Percentiles rank a stretch among this genome's conserved stretches.
Conservation (phyloP, 2,888 invertebrate genomes). For the Drosophila nr. fundita region DNA sequence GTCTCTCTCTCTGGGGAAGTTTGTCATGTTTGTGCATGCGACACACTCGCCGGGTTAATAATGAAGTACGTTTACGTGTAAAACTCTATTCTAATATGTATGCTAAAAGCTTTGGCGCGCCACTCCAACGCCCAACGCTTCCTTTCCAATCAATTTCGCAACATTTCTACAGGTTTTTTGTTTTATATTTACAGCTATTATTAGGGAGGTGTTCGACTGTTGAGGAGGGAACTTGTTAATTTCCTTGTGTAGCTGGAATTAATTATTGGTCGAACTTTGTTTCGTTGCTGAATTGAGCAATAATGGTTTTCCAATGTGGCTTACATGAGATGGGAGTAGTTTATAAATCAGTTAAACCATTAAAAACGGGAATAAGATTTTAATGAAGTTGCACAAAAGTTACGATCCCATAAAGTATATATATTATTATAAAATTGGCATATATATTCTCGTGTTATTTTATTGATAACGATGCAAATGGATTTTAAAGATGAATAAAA, state of each 20-base stretch:
- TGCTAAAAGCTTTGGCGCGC: conserved; percentile 65
- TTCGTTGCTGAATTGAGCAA: background rate
- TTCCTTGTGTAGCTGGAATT: conserved; percentile 38
- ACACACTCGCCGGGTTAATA: conserved; percentile 78
- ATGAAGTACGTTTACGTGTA: conserved; percentile 79
- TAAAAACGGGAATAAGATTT: background rate
- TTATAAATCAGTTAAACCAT: background rate
- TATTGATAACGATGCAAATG: background rate
- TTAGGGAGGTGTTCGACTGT: too few species aligned
- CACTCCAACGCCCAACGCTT: background rate
- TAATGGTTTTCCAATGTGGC: conserved; percentile 3
- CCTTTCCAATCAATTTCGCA: conserved; percentile 5
- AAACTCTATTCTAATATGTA: conserved; percentile 78
- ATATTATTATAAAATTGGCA: background rate
- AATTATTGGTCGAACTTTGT: conserved; percentile 35
- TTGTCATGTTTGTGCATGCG: conserved; percentile 76
- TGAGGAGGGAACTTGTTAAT: background rate
- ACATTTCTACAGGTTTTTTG: conserved; percentile 8
- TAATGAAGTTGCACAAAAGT: background rate
- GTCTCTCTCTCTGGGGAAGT: conserved; percentile 47
- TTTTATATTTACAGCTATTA: conserved; percentile 9
- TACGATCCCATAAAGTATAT: background rate
- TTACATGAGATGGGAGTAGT: background rate
- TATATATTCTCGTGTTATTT: background rate
- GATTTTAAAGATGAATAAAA: background rate